A percentile compares a stretch with the other conserved stretches of the same genome.
phyloP scores from a whole-genome alignment of 2,113 vertebrate species.

The Pachypanchax playfairii region DNA sequence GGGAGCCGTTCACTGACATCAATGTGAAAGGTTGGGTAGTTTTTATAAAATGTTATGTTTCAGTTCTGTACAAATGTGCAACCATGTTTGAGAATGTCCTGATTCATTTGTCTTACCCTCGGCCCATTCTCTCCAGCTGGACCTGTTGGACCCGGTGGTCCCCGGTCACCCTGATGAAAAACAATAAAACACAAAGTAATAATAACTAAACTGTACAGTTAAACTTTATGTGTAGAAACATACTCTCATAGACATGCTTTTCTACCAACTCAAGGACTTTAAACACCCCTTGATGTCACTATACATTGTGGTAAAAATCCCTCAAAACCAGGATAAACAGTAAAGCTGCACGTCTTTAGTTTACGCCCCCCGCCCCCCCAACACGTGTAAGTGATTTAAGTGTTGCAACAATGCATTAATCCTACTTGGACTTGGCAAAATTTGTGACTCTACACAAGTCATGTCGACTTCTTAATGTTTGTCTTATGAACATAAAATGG shows the following conservation, averaged over 20 bases:
- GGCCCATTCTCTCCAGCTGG: constrained; percentile 90
- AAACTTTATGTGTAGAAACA: too few relatives aligned
- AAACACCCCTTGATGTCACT: background rate
- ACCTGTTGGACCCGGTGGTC: constrained; percentile 89
- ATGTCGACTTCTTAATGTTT: background rate
- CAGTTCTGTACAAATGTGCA: too few relatives aligned
- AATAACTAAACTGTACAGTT: background rate
- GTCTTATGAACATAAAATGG: background rate
- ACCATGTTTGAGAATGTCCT: too few relatives aligned
- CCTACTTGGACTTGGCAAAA: background rate
- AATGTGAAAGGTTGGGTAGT: too few relatives aligned
- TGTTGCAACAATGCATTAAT: too few relatives aligned
- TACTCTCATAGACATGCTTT: too few relatives aligned
- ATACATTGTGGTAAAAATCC: background rate
- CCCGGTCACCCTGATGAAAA: constrained; percentile 88
- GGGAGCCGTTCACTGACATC: too few relatives aligned
- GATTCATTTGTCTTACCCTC: constrained; percentile 80
- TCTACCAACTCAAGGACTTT: background rate
- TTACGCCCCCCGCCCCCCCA: background rate
- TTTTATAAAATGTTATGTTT: too few relatives aligned
- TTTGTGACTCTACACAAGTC: background rate
- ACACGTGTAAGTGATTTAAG: constrained; percentile 18
- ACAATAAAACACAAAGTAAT: constrained; percentile 26
- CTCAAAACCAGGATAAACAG: background rate
- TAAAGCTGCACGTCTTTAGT: background rate